Evolutionary conservation across 2,113 vertebrate genomes (phyloP), one percentile per base, ranked within the genome.

Genomic region (Symphodus melops): DNA sequence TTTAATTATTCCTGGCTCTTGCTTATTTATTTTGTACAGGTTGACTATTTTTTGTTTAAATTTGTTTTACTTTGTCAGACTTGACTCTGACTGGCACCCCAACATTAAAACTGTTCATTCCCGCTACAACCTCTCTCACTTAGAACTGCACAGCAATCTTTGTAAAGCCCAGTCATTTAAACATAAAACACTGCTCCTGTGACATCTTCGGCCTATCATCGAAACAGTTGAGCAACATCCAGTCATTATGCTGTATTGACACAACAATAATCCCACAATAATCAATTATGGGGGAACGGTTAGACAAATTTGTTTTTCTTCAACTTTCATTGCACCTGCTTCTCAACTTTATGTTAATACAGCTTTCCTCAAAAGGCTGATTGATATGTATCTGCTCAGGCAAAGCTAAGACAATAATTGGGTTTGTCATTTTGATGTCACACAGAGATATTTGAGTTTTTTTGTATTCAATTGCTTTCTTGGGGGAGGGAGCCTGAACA

Each of bases 391-490:
- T 76, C 75, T 84, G 20, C 56, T 81, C 48, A 75, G 28, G 56
- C 49, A 16, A 80, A 65, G 63, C 74, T 79, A 73, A 83, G 81
- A 84, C 73, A 83, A 79, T 83, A 79, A 85, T 83, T 85, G 65
- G 66, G 28, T 84, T 83, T 83, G 73, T 81, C 72, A 59, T 72
- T 79, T 71, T 78, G 71, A 87, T 82, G 72, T 75, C 76, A 75
- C 65, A 48, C 44, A 36, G 56, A 72, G 70, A 86, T 83, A 79
- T 83, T 70, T 55, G 54, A 72, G 39, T 72, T 81, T 81, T 81
- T 76, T 68, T 1, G 10, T 63, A 83, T 72, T 77, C 53, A 62
- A 46, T 71, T 77, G 66, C 63, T 68, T 77, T 86, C 77, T 71
- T 66, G 2, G 6, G 21, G 12, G 5, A 5, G 39, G 39, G 16